A percentile compares a stretch with the other conserved stretches of the same genome.
Conservation (phyloP, 2,797 vertebrate species). For the Meriones psammophilus region DNA sequence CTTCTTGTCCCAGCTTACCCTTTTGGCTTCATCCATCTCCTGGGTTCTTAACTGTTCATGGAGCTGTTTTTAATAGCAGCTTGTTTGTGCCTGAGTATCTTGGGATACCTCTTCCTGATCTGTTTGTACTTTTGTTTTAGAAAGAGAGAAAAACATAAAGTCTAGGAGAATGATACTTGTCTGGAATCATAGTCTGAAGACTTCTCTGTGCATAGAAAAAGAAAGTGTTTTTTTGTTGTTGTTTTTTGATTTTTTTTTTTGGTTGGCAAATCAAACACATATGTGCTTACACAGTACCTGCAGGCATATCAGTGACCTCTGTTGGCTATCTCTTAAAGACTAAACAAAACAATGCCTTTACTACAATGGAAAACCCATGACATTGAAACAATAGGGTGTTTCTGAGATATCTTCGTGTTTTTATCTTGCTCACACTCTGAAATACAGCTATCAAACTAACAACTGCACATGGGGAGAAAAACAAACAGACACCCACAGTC, state of each 20-base stretch:
- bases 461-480: background rate
- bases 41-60: background rate
- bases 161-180: background rate
- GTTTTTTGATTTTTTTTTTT: conserved; percentile 5
- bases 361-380: background rate
- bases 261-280: conserved; percentile 34
- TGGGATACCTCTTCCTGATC: background rate
- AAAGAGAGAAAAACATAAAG: conserved; percentile 20
- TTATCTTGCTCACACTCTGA: conserved; percentile 25
- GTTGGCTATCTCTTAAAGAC: conserved; percentile 4
- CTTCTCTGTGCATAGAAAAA: background rate
- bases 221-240: conserved; percentile 44
- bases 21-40: background rate
- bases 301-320: background rate
- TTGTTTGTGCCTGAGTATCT: conserved; percentile 28
- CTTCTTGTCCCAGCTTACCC: background rate
- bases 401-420: conserved; percentile 55
- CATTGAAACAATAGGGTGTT: conserved; percentile 35
- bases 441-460: conserved; percentile 54
- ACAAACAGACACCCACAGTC: background rate
- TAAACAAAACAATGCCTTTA: conserved; percentile 35
- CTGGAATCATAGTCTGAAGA: background rate
- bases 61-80: conserved; percentile 34
- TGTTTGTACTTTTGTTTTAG: conserved; percentile 8
- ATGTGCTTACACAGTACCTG: background rate